Conservation (phyloP, 1,140 invertebrate genomes). For the Drosophila bipectinata region DNA sequence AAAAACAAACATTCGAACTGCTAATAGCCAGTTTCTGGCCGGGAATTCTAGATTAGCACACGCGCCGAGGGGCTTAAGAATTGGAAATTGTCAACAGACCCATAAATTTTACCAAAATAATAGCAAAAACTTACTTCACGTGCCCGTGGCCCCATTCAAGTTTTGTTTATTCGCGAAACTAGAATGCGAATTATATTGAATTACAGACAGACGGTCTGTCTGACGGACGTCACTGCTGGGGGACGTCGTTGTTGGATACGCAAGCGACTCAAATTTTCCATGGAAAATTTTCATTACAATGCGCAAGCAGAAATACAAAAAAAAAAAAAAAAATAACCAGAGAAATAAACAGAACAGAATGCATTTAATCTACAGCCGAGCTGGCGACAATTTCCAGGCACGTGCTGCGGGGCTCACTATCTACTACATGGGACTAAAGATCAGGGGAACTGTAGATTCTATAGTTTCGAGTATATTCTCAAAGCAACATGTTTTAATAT, state of each 20-base stretch:
- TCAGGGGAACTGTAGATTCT: background rate
- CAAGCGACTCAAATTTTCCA: slow-evolving; percentile 48
- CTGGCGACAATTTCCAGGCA: slow-evolving; percentile 29
- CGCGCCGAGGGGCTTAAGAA: slow-evolving; percentile 1
- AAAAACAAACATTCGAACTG: slow-evolving; percentile 29
- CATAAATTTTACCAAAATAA: slow-evolving; percentile 33
- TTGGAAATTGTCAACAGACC: slow-evolving; percentile 36
- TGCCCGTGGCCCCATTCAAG: slow-evolving; percentile 29
- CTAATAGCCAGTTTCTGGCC: background rate
- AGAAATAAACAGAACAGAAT: background rate
- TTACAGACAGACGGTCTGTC: background rate
- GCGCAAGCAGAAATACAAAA: slow-evolving; percentile 23
- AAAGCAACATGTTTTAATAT: too few relatives aligned
- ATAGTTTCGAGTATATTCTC: background rate
- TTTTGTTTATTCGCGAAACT: slow-evolving; percentile 22
- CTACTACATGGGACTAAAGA: background rate
- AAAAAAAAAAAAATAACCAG: background rate
- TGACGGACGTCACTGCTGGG: background rate
- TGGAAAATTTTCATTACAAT: slow-evolving; percentile 59
- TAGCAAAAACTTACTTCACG: slow-evolving; percentile 11
- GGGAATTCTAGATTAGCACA: slow-evolving; percentile 33
- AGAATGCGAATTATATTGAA: background rate
- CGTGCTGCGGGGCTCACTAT: slow-evolving; percentile 23
- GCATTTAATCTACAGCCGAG: slow-evolving; percentile 35
- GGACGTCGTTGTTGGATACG: slow-evolving; percentile 9